Conservation (phyloP, 2,797 vertebrate genomes). For the Percopsis omiscomaycus region DNA sequence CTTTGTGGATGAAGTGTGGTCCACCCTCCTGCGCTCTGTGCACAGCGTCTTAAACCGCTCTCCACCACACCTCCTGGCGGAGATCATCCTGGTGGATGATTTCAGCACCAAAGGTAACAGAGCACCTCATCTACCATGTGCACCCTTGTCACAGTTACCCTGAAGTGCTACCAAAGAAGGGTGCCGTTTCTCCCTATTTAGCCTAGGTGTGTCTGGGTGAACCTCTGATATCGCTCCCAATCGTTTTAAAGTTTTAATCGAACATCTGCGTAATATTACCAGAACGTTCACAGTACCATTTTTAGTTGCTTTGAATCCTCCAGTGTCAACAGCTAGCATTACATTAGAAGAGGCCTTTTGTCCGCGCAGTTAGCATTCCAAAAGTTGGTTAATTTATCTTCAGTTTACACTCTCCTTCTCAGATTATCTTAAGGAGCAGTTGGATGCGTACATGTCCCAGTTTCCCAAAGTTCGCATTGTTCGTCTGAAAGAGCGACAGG, state of each 20-base stretch:
- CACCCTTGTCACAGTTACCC: neutral
- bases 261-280: too few species aligned
- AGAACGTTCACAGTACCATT: too few species aligned
- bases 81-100: constrained; percentile 95
- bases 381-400: neutral
- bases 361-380: neutral
- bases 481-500: constrained; percentile 88
- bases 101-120: constrained; percentile 89
- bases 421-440: constrained; percentile 86
- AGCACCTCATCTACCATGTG: neutral
- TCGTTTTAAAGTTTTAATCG: too few species aligned
- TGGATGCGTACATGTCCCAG: constrained; percentile 87
- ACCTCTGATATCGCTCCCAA: too few species aligned
- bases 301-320: too few species aligned
- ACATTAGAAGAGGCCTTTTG: neutral
- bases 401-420: neutral
- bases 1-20: constrained; percentile 98
- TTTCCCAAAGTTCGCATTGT: constrained; percentile 92
- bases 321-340: too few species aligned
- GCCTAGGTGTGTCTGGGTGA: neutral
- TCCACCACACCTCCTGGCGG: constrained; percentile 86
- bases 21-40: constrained; percentile 90
- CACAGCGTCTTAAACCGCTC: constrained; percentile 94
- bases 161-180: neutral
- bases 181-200: neutral